Percentiles rank a stretch among this genome's conserved stretches.
Evolutionary conservation across 1,140 invertebrate genomes (phyloP).

Genomic region (Bombus waltoni): DNA sequence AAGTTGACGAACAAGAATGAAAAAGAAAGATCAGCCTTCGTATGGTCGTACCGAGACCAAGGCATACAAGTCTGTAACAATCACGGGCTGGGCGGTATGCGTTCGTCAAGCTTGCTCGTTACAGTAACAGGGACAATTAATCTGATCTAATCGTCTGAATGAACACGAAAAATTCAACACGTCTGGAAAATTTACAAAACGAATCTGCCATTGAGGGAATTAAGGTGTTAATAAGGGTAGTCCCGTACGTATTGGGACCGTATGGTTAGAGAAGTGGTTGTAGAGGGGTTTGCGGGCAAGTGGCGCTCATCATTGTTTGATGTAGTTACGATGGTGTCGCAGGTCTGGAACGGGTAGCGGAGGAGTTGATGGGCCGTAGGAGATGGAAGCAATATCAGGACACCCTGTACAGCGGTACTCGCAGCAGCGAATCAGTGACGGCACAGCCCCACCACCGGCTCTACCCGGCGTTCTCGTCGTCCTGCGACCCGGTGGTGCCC

Average conservation of each 20-base stretch:
- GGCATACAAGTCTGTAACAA: no score
- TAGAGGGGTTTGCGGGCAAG: conserved; percentile 19
- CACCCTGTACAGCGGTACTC: conserved; percentile 86
- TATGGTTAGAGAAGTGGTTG: background rate
- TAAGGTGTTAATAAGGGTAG: no score
- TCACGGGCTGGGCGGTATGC: no score
- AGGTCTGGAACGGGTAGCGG: conserved; percentile 97
- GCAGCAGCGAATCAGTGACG: conserved; percentile 81
- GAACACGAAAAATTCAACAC: no score
- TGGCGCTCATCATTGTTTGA: conserved; percentile 75
- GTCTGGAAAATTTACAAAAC: no score
- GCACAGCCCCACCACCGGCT: conserved; percentile 72
- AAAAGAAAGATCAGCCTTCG: no score
- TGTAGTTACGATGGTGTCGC: conserved; percentile 79
- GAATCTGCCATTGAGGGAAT: no score
- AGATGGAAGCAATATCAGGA: conserved; percentile 96
- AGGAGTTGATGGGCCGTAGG: conserved; percentile 97
- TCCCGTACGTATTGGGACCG: background rate
- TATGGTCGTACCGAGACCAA: no score
- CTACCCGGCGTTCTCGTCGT: conserved; percentile 68
- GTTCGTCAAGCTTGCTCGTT: no score
- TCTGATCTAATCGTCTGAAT: no score
- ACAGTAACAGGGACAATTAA: no score
- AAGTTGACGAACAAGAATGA: no score
- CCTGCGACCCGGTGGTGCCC: conserved; percentile 71